phyloP scores from a whole-genome alignment of 2,888 invertebrate species.

The Drosophila lutescens region DNA sequence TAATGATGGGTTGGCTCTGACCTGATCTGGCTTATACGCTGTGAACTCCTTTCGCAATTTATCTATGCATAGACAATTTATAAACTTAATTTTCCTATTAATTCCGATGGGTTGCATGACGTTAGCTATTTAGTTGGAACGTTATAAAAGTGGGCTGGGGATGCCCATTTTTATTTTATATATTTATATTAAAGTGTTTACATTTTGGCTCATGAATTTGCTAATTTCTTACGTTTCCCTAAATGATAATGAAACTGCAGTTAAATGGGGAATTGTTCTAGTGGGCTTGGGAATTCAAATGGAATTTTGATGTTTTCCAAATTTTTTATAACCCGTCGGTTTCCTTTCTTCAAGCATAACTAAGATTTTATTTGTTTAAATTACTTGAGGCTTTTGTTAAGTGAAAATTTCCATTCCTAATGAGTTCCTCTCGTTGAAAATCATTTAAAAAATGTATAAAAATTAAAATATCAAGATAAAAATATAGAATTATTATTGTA shows the following conservation, averaged over 20 bases:
- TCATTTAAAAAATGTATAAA: no score
- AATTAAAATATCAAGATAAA: no score
- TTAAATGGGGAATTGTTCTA: conserved; percentile 6
- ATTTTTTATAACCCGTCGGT: fast-evolving
- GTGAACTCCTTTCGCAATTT: conserved; percentile 34
- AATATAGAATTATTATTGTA: no score
- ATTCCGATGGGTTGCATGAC: conserved; percentile 20
- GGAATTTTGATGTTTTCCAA: not conserved
- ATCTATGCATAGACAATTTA: conserved; percentile 40
- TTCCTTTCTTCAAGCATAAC: not conserved
- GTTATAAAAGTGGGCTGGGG: not conserved
- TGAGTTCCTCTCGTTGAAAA: not conserved
- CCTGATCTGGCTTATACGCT: conserved; percentile 32
- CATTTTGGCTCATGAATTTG: conserved; percentile 11
- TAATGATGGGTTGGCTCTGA: conserved; percentile 65
- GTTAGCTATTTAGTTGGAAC: conserved; percentile 17
- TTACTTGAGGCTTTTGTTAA: not conserved
- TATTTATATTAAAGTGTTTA: not conserved
- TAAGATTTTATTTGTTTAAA: not conserved
- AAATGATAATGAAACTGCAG: not conserved
- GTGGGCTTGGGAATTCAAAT: not conserved
- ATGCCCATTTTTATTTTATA: conserved; percentile 4
- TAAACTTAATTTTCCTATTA: conserved; percentile 17
- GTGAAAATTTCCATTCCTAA: not conserved
- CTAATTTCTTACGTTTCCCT: not conserved